A percentile compares a stretch with the other conserved stretches of the same genome.
phyloP scores from a whole-genome alignment of 2,113 vertebrate genomes.

The Sorex araneus region DNA sequence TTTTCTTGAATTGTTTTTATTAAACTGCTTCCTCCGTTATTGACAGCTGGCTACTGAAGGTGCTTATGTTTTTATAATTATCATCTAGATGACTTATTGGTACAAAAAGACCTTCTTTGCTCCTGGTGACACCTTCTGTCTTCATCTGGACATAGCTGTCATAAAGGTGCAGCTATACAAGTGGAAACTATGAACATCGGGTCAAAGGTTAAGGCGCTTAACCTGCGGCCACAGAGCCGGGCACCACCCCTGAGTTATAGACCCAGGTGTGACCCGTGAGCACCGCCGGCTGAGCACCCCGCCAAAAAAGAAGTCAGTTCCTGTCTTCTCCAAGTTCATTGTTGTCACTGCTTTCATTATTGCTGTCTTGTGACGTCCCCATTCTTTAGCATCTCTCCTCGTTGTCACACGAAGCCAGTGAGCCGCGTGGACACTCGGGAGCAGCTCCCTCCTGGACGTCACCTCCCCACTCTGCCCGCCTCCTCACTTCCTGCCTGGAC shows the following conservation, averaged over 20 bases:
- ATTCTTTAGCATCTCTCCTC: background rate
- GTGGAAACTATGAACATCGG: background rate
- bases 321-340: background rate
- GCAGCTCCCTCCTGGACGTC: background rate
- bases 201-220: background rate
- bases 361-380: conserved; percentile 6
- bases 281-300: background rate
- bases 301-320: background rate
- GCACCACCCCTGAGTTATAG: too few relatives aligned
- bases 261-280: background rate
- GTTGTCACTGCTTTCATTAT: background rate
- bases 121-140: background rate
- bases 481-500: background rate
- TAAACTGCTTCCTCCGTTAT: background rate
- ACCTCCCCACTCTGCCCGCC: background rate
- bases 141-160: background rate
- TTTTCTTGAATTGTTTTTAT: conserved; percentile 9
- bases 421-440: background rate
- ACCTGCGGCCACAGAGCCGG: too few relatives aligned
- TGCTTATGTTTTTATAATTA: background rate
- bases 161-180: background rate
- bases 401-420: background rate
- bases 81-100: conserved; percentile 9
- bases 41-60: background rate
- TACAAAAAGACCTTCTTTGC: conserved; percentile 43